phyloP scores from a whole-genome alignment of 53 echinoderm and acorn worm species.

The Mesocentrotus franciscanus region DNA sequence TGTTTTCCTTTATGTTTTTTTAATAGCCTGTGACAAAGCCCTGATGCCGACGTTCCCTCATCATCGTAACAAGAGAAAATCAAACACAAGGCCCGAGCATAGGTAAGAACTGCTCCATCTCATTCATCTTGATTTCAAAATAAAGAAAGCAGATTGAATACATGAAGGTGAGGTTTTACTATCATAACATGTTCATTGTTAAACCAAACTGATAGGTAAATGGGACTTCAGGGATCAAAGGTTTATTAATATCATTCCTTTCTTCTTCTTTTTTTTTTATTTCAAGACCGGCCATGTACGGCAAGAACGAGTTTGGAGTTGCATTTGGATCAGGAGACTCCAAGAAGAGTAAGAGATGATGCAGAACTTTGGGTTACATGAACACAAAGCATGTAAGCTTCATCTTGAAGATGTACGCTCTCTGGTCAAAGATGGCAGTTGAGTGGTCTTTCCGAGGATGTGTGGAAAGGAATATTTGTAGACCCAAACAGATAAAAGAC shows the following conservation, averaged over 20 bases:
- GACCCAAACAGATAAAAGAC: neutral
- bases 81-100: constrained; percentile 57
- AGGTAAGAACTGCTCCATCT: constrained; percentile 37
- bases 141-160: neutral
- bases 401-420: neutral
- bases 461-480: neutral
- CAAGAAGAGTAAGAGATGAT: constrained; percentile 80
- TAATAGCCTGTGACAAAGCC: constrained; percentile 90
- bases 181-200: constrained; percentile 2
- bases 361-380: neutral
- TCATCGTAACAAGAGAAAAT: constrained; percentile 97
- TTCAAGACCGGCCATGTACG: constrained; percentile 69
- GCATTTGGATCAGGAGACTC: constrained; percentile 78
- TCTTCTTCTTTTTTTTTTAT: neutral
- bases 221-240: neutral
- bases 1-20: constrained; percentile 12
- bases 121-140: neutral
- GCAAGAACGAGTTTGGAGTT: constrained; percentile 85
- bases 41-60: constrained; percentile 99
- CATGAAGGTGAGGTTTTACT: neutral
- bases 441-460: neutral
- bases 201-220: neutral
- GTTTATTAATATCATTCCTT: neutral
- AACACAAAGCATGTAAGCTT: neutral
- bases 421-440: neutral